Percentiles rank a stretch among this genome's conserved stretches.
Conservation (phyloP, 2,113 vertebrate species). For the Pseudopodoces humilis region DNA sequence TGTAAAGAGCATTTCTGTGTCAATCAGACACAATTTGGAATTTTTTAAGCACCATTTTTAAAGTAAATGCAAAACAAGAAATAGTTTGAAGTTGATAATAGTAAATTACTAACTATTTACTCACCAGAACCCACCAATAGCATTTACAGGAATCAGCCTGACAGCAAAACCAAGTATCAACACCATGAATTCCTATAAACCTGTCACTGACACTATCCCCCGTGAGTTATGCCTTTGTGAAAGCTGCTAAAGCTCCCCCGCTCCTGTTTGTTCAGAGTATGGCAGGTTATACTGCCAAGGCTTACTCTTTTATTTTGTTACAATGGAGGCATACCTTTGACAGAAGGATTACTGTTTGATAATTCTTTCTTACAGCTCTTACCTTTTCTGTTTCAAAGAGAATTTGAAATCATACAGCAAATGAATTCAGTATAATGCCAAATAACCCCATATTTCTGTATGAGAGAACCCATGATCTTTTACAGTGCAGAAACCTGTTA, state of each 20-base stretch:
- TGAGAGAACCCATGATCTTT: background rate
- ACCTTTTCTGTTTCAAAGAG: background rate
- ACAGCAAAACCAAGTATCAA: slow-evolving; percentile 68
- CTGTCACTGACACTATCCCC: slow-evolving; percentile 68
- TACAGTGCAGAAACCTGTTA: background rate
- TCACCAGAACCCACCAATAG: slow-evolving; percentile 50
- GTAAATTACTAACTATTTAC: slow-evolving; percentile 56
- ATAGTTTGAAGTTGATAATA: slow-evolving; percentile 67
- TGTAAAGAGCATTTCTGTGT: slow-evolving; percentile 69
- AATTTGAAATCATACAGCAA: background rate
- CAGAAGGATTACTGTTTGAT: background rate
- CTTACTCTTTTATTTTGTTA: background rate
- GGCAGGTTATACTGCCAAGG: background rate
- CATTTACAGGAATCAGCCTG: slow-evolving; percentile 70
- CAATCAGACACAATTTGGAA: slow-evolving; percentile 59
- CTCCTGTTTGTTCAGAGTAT: background rate
- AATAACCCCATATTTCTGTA: background rate
- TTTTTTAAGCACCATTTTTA: slow-evolving; percentile 66
- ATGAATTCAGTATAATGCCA: background rate
- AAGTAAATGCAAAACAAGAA: slow-evolving; percentile 69
- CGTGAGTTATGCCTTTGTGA: slow-evolving; percentile 60
- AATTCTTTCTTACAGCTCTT: background rate
- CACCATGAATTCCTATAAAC: slow-evolving; percentile 73
- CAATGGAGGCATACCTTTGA: background rate
- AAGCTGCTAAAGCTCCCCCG: background rate